A percentile compares a stretch with the other conserved stretches of the same genome.
Conservation (phyloP, 1,140 invertebrate genomes). For the Drosophila kurseongensis region DNA sequence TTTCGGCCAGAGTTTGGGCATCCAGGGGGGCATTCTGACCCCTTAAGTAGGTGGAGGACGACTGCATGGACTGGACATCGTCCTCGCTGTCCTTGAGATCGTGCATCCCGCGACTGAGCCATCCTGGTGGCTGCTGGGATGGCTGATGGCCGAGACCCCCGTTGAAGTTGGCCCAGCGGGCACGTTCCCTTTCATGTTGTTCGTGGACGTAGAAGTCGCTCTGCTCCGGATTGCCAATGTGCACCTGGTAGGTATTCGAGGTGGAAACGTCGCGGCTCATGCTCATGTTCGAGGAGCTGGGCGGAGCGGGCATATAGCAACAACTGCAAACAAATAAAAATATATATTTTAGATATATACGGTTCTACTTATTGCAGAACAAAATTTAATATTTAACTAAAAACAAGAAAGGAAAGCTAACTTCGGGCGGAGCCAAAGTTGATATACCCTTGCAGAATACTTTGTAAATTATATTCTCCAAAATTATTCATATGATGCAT, state of each 20-base stretch:
- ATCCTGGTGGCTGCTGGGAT: conserved; percentile 57
- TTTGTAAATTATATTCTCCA: too few species aligned
- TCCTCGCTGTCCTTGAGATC: conserved; percentile 82
- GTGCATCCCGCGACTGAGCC: conserved; percentile 74
- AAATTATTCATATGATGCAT: too few species aligned
- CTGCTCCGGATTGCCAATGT: conserved; percentile 67
- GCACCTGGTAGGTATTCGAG: conserved; percentile 78
- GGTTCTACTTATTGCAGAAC: too few species aligned
- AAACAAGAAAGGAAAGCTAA: too few species aligned
- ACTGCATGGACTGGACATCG: conserved; percentile 82
- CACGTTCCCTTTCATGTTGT: conserved; percentile 86
- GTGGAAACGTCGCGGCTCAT: conserved; percentile 78
- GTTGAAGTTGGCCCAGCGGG: conserved; percentile 87
- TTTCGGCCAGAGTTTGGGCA: conserved; percentile 86
- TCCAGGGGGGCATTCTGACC: conserved; percentile 89
- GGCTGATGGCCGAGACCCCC: conserved; percentile 13
- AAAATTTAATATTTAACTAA: too few species aligned
- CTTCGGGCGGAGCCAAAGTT: too few species aligned
- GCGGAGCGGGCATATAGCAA: conserved; percentile 57
- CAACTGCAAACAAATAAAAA: conserved; percentile 9
- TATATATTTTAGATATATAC: background rate
- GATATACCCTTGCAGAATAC: too few species aligned
- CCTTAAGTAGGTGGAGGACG: conserved; percentile 86
- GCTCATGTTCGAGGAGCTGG: conserved; percentile 66
- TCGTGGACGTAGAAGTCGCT: conserved; percentile 74